Conservation (phyloP, 1,140 invertebrate species). For the Babylonia areolata region DNA sequence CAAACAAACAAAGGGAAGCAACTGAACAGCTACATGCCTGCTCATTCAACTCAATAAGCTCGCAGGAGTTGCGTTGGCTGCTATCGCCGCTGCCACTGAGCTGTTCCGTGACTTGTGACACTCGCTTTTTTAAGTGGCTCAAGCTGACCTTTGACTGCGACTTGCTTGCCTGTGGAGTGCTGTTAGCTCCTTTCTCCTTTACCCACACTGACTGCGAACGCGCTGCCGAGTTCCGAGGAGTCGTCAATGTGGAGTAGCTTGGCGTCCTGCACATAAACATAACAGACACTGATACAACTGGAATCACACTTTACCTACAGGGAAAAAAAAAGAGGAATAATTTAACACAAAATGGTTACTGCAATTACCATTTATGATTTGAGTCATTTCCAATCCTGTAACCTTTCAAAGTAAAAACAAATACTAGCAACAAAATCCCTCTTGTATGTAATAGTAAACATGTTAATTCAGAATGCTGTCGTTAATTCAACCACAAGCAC, state of each 20-base stretch:
- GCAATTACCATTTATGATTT: no score
- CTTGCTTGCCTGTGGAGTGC: slow-evolving; percentile 43
- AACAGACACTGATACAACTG: no score
- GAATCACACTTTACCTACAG: no score
- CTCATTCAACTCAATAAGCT: slow-evolving; percentile 67
- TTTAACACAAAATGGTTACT: no score
- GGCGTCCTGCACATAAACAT: not conserved
- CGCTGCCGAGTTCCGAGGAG: slow-evolving; percentile 8
- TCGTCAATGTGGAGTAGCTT: slow-evolving; percentile 10
- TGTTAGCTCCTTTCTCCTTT: slow-evolving; percentile 47
- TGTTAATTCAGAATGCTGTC: no score
- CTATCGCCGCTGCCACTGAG: slow-evolving; percentile 55
- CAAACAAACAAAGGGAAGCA: slow-evolving; percentile 38
- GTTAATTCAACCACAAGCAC: no score
- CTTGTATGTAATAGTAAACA: no score
- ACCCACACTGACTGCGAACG: slow-evolving; percentile 66
- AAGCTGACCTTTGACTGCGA: slow-evolving; percentile 55
- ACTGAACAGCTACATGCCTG: slow-evolving; percentile 60
- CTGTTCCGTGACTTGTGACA: slow-evolving; percentile 61
- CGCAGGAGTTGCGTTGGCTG: slow-evolving; percentile 64
- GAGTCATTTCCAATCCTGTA: no score
- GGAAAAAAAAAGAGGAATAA: no score
- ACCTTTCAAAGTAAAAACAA: no score
- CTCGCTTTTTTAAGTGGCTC: slow-evolving; percentile 58
- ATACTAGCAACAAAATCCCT: no score